phyloP scores from a whole-genome alignment of 2,797 vertebrate species.

The Rhinophrynus dorsalis region DNA sequence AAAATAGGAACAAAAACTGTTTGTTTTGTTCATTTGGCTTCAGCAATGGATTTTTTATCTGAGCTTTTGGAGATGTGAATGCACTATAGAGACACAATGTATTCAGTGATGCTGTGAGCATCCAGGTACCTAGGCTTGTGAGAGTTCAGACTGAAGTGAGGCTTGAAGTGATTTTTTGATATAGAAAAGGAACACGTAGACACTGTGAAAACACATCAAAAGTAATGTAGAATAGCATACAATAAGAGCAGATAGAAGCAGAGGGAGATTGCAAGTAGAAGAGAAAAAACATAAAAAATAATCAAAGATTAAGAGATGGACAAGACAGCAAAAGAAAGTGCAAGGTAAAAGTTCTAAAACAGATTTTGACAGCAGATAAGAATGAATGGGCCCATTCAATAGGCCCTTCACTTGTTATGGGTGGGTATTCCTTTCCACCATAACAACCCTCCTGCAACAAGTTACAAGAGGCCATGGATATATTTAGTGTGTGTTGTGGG shows the following conservation, averaged over 20 bases:
- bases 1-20: constrained; percentile 14
- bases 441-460: no score
- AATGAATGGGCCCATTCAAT: no score
- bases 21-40: constrained; percentile 34
- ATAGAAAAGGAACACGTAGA: not conserved
- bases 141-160: constrained; percentile 12
- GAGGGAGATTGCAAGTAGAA: constrained; percentile 2
- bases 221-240: not conserved
- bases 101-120: not conserved
- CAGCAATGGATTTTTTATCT: constrained; percentile 11
- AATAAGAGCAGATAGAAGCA: constrained; percentile 10
- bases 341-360: no score
- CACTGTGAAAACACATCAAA: not conserved
- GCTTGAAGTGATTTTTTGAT: constrained; percentile 15
- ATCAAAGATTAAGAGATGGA: not conserved
- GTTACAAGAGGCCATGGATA: no score
- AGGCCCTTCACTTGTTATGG: no score
- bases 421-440: no score
- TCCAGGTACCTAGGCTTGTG: not conserved
- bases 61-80: constrained; percentile 4
- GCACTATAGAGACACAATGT: constrained; percentile 1
- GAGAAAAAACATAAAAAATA: not conserved
- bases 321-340: not conserved
- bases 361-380: no score
- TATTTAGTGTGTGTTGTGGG: no score